phyloP scores from a whole-genome alignment of 2,888 invertebrate genomes.

The Aporophyla lueneburgensis region DNA sequence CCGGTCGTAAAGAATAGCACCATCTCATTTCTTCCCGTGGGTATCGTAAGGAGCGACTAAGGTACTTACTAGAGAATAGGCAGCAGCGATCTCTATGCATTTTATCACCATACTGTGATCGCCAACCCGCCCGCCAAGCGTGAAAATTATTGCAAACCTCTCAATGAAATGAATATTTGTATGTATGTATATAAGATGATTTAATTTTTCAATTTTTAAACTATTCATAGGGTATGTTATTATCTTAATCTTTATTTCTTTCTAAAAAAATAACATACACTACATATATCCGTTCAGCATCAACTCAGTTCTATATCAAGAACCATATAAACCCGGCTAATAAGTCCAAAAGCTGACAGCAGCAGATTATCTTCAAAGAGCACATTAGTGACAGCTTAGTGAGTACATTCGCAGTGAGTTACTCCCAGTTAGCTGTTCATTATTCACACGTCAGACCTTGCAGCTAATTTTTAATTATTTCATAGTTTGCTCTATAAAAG shows the following conservation, averaged over 20 bases:
- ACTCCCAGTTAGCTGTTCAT: background rate
- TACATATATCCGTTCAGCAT: background rate
- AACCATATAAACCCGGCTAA: background rate
- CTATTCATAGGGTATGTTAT: background rate
- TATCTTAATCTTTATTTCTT: background rate
- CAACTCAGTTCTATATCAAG: background rate
- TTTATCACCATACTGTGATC: too few species aligned
- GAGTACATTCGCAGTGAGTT: conserved; percentile 1
- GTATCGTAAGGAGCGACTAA: too few species aligned
- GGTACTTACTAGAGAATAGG: too few species aligned
- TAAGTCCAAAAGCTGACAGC: conserved; percentile 17
- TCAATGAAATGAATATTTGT: too few species aligned
- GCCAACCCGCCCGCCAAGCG: too few species aligned
- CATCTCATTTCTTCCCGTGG: too few species aligned
- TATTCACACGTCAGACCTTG: background rate
- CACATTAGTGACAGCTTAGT: conserved; percentile 24
- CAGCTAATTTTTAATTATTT: background rate
- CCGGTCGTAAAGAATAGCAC: too few species aligned
- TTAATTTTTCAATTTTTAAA: too few species aligned
- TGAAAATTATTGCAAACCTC: too few species aligned
- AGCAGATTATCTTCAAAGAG: conserved; percentile 37
- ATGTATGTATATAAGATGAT: too few species aligned
- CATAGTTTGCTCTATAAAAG: background rate
- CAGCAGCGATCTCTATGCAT: too few species aligned
- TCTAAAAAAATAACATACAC: too few species aligned